A percentile compares a stretch with the other conserved stretches of the same genome.
phyloP scores from a whole-genome alignment of 1,140 invertebrate species.

The Plodia interpunctella region DNA sequence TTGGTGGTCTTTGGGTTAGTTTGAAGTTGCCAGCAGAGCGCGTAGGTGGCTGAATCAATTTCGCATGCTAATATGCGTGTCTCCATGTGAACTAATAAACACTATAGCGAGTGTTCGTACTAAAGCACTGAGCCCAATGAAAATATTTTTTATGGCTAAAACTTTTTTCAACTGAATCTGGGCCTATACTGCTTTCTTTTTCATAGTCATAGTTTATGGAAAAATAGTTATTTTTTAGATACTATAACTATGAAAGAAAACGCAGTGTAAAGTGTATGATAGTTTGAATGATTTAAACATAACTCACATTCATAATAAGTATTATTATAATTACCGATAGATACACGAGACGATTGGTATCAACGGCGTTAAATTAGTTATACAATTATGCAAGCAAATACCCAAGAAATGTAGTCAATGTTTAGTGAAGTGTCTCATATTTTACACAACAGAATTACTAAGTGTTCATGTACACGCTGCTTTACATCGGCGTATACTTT shows the following conservation, averaged over 20 bases:
- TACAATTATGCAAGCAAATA: background rate
- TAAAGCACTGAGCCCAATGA: slow-evolving; percentile 4
- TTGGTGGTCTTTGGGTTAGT: background rate
- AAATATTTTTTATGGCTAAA: background rate
- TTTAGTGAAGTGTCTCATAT: background rate
- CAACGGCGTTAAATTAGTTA: background rate
- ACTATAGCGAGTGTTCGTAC: slow-evolving; percentile 2
- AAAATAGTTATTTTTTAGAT: too few relatives aligned
- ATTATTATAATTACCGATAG: too few relatives aligned
- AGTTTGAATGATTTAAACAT: too few relatives aligned
- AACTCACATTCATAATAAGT: too few relatives aligned
- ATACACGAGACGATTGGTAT: too few relatives aligned
- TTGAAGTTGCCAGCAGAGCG: slow-evolving; percentile 5
- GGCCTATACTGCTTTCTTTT: too few relatives aligned
- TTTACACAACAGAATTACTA: background rate
- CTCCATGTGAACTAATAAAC: slow-evolving; percentile 37
- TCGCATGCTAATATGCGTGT: slow-evolving; percentile 37
- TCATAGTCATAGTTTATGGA: too few relatives aligned
- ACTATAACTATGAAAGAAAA: too few relatives aligned
- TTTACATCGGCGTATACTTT: slow-evolving; percentile 11
- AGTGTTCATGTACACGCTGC: slow-evolving; percentile 27
- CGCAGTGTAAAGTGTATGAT: too few relatives aligned
- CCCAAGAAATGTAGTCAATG: background rate
- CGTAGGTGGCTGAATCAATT: slow-evolving; percentile 51
- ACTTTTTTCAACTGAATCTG: too few relatives aligned